These are phyloP conservation scores for Myripristis murdjan DNA, from an alignment of 2,797 vertebrate species.

Conservation along the genomic window DNA sequence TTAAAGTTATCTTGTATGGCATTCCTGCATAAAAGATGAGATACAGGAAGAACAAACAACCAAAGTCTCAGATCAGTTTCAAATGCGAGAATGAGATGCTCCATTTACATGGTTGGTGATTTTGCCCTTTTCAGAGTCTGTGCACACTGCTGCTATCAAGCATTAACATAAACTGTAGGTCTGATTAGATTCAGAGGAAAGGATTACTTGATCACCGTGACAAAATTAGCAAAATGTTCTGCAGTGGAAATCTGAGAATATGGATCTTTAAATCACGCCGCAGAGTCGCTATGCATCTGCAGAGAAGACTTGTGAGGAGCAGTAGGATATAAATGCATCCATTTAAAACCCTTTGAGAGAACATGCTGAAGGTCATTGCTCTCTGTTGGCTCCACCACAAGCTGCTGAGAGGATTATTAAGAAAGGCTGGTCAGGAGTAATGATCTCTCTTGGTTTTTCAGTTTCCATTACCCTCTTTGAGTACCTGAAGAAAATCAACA, in stretches of 20 bases:
- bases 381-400: conserved; percentile 9
- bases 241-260: conserved; percentile 21
- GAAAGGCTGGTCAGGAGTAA: not conserved
- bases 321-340: conserved; percentile 24
- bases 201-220: not conserved
- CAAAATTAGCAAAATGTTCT: not conserved
- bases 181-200: not conserved
- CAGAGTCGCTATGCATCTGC: conserved; percentile 23
- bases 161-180: too few species aligned
- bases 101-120: too few species aligned
- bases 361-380: conserved; percentile 21
- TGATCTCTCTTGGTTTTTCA: conserved; percentile 21
- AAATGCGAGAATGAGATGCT: too few species aligned
- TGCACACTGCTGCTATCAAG: too few species aligned
- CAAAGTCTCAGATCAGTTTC: too few species aligned
- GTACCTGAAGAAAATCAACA: conserved; percentile 19
- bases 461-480: conserved; percentile 2
- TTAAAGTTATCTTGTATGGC: too few species aligned
- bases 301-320: not conserved
- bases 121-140: too few species aligned
- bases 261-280: conserved; percentile 26
- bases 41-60: too few species aligned
- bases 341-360: conserved; percentile 35
- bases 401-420: conserved; percentile 42
- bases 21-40: too few species aligned